Evolutionary conservation across 1,140 invertebrate genomes (phyloP), one percentile per base, ranked within the genome.

Genomic region (Cydia amplana): DNA sequence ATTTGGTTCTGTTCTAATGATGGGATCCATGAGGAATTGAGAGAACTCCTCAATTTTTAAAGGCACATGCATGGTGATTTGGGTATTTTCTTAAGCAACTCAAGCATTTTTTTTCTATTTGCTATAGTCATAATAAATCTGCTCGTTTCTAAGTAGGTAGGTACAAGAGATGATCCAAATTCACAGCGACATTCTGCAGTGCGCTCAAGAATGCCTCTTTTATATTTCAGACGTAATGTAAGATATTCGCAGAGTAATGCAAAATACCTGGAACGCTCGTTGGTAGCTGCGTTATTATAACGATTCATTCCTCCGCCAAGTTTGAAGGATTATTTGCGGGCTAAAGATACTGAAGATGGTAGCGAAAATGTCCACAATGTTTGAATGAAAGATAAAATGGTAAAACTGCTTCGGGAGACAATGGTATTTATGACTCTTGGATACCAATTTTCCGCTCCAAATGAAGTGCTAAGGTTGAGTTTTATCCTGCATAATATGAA

Each of bases 131-230:
- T n/a, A n/a, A n/a, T n/a, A n/a, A n/a, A n/a, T n/a, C n/a, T n/a
- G n/a, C n/a, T n/a, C n/a, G n/a, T n/a, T n/a, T n/a, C n/a, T n/a
- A n/a, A n/a, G n/a, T n/a, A n/a, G n/a, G n/a, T n/a, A n/a, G n/a
- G n/a, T n/a, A n/a, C 20, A 60, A 55, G 55, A 60, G 20, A 18
- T 5, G 55, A n/a, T 23, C 18, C 20, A 18, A n/a, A 67, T 36
- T 18, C 14, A 18, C 65, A 25, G n/a, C 16, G 6, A 32, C 14
- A 67, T 67, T 67, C 6, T 70, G 28, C 65, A 70, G 65, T 36
- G 36, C 65, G 14, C 65, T 67, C 65, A 18, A 43, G n/a, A 70
- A 70, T 70, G 65, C 65, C 18, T 40, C 65, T 40, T 70, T 70
- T 70, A 70, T 70, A 70, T 70, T 70, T 70, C 36, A 70, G 18